phyloP scores from a whole-genome alignment of 2,888 invertebrate species.

The Drosophila greeni region DNA sequence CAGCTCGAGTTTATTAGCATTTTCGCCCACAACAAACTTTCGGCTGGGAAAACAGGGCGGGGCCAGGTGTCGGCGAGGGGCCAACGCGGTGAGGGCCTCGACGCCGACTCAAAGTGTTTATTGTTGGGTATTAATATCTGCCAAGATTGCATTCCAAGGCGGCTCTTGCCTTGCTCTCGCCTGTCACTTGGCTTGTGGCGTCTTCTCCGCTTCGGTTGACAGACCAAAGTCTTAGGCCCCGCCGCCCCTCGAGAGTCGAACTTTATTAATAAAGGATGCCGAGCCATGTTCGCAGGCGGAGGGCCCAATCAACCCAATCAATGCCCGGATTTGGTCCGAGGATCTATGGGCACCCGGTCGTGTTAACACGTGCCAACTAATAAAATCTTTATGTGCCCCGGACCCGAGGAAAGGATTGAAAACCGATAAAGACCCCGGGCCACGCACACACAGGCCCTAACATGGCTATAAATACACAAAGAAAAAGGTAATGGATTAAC shows the following conservation, averaged over 20 bases:
- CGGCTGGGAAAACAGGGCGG: constrained; percentile 11
- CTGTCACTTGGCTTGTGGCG: constrained; percentile 28
- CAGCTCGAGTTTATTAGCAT: constrained; percentile 40
- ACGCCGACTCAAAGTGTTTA: constrained; percentile 42
- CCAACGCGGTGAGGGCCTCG: constrained; percentile 13
- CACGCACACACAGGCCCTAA: constrained; percentile 50
- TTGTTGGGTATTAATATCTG: constrained; percentile 57
- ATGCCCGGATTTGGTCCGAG: constrained; percentile 29
- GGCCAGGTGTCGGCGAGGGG: constrained; percentile 1
- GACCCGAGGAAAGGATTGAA: constrained; percentile 51
- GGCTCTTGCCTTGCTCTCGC: constrained; percentile 5
- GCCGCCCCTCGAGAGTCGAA: constrained; percentile 8
- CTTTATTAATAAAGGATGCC: constrained; percentile 36
- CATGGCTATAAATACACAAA: constrained; percentile 8
- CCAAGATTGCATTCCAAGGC: constrained; percentile 30
- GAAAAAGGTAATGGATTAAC: background rate
- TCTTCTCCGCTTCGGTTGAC: constrained; percentile 6
- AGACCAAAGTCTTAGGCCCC: constrained; percentile 2
- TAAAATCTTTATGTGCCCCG: constrained; percentile 64
- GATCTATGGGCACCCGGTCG: constrained; percentile 37
- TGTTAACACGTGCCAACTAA: constrained; percentile 68
- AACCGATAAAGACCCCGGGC: constrained; percentile 53
- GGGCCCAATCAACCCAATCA: constrained; percentile 47
- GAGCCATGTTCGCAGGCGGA: constrained; percentile 3
- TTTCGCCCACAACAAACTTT: constrained; percentile 23